Base-by-base conservation (phyloP, 2,888 invertebrate genomes). In the Slavum lentiscoides region DNA sequence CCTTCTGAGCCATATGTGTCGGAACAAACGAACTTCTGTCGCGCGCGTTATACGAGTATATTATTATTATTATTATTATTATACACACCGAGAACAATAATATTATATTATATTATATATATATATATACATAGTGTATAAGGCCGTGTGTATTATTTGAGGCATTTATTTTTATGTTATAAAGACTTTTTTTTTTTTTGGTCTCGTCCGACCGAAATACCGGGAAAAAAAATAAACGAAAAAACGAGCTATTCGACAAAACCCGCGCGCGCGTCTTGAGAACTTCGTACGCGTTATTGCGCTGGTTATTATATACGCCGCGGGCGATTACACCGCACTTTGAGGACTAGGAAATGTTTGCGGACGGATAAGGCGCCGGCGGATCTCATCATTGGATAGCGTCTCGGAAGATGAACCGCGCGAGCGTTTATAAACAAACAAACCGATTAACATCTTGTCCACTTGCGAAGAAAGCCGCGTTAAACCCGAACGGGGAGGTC, bases 1-100 rank as follows among this genome's bases (percentile, higher is more conserved):
- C 80, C 80, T 72, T 64, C 70, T 80, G 70, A 72, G 80, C 80
- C 80, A 72, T 66, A 80, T 80, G 80, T 80, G 75, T 76, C 75
- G 59, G 68, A 75, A 76, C 67, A 68, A 74, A 74, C 67, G 75
- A 75, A 68, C 75, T 76, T 68, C 49, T 76, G 75, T 76, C 59
- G 58, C 11, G 30, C 30, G 30, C 30, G 30, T 30, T 30, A 30
- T 30, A 30, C 30, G 30, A 30, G 30, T 30, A 30, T 30, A 30
- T 30, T n/a, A n/a, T n/a, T n/a, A n/a, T n/a, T n/a, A n/a, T n/a
- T n/a, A n/a, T 2, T 30, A 30, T 30, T 30, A 2, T 2, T 30
- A 30, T 30, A 30, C 30, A 30, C 13, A 49, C 67, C n/a, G 19
- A 75, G 11, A 75, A 68, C 58, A 68, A 74, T 55, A n/a, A 30